Conservation (phyloP, 2,113 vertebrate species). For the Rhynchomys soricoides region DNA sequence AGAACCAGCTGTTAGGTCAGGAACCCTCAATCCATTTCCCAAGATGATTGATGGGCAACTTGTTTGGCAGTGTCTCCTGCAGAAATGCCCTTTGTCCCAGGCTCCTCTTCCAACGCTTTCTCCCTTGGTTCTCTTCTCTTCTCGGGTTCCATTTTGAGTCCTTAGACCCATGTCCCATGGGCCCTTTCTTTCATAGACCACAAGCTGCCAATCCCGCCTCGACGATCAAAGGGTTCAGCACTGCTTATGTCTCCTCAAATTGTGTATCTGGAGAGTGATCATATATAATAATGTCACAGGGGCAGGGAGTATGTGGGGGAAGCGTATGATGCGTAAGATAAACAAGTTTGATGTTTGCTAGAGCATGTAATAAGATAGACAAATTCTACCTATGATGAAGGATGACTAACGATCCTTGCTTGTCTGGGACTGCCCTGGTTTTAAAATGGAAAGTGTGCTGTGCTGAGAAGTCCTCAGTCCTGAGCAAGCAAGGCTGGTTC, state of each 20-base stretch:
- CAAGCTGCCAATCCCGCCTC: conserved; percentile 56
- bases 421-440: background rate
- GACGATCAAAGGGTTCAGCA: background rate
- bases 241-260: conserved; percentile 69
- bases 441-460: conserved; percentile 27
- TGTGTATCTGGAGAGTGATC: conserved; percentile 62
- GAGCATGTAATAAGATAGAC: background rate
- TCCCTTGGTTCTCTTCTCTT: conserved; percentile 13
- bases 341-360: background rate
- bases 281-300: background rate
- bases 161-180: background rate
- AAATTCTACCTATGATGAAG: background rate
- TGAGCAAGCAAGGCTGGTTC: background rate
- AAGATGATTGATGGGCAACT: background rate
- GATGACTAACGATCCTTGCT: background rate
- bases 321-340: background rate
- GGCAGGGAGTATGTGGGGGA: rapidly evolving
- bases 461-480: conserved; percentile 16
- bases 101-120: background rate
- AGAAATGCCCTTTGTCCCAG: conserved; percentile 13
- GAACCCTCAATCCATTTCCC: conserved; percentile 34
- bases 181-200: background rate
- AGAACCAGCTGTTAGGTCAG: conserved; percentile 12
- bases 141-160: conserved; percentile 38
- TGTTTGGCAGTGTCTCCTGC: background rate